phyloP scores from a whole-genome alignment of 2,113 vertebrate genomes.

The Hypomesus transpacificus region DNA sequence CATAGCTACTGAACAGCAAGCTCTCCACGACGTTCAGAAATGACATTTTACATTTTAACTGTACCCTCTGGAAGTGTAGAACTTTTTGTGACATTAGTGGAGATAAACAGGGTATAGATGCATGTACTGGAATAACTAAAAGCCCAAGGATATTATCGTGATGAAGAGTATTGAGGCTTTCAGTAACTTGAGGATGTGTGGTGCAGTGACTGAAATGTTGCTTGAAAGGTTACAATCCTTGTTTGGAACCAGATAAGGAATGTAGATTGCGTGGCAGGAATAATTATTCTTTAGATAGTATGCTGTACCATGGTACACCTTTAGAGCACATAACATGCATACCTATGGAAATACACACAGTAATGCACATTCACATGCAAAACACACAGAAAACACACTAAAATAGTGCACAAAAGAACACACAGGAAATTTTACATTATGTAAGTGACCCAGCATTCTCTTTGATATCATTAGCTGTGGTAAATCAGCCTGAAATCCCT shows the following conservation, averaged over 20 bases:
- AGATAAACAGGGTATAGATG: constrained; percentile 10
- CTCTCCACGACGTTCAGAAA: constrained; percentile 16
- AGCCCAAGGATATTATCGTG: not conserved
- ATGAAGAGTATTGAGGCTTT: not conserved
- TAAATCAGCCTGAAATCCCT: constrained; percentile 37
- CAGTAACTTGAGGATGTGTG: not conserved
- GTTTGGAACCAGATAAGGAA: too few species aligned
- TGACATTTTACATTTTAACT: constrained; percentile 12
- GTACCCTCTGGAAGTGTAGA: constrained; percentile 15
- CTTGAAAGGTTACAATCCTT: too few species aligned
- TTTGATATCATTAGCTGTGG: constrained; percentile 36
- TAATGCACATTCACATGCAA: constrained; percentile 2
- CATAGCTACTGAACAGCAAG: not conserved
- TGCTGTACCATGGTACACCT: constrained; percentile 1
- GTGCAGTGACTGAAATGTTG: too few species aligned
- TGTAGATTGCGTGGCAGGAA: too few species aligned
- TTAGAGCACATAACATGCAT: not conserved
- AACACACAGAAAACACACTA: not conserved
- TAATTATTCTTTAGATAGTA: too few species aligned
- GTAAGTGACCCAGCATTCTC: constrained; percentile 24
- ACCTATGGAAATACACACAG: not conserved
- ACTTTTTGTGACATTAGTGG: not conserved
- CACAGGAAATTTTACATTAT: constrained; percentile 13
- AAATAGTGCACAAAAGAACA: not conserved
- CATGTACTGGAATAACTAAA: not conserved